Conservation (phyloP, 64 coral and sea anemone species). For the Hydrozoanthus tunicans region DNA sequence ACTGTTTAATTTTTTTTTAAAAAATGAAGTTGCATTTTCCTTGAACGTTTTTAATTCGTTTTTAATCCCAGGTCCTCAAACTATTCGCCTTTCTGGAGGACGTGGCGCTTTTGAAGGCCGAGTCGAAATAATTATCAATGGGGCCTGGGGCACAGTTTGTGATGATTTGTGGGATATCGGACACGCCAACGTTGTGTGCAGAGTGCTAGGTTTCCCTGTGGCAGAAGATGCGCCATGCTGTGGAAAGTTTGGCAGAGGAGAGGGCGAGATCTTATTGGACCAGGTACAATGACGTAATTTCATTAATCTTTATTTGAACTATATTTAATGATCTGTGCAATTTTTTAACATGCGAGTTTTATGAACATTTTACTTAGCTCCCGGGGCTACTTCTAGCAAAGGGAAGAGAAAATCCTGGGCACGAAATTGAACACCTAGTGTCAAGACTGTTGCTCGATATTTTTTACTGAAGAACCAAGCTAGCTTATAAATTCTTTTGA, state of each 20-base stretch:
- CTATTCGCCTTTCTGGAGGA: conserved; percentile 36
- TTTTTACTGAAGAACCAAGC: no score
- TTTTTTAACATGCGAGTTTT: no score
- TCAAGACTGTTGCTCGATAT: no score
- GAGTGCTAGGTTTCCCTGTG: conserved; percentile 47
- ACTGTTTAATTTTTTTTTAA: no score
- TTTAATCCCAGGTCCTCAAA: conserved; percentile 19
- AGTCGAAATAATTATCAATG: conserved; percentile 56
- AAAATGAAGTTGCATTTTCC: not conserved
- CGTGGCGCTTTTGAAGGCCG: conserved; percentile 59
- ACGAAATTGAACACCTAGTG: no score
- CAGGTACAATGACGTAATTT: conserved; percentile 4
- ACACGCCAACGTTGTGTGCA: conserved; percentile 35
- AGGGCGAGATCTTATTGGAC: conserved; percentile 38
- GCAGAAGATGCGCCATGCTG: conserved; percentile 50
- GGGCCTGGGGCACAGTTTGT: conserved; percentile 46
- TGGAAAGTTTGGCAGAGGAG: conserved; percentile 45
- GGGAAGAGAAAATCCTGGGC: no score
- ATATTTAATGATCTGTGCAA: no score
- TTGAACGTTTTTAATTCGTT: not conserved
- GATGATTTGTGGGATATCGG: conserved; percentile 50
- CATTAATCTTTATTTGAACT: no score
- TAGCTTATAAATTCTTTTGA: no score
- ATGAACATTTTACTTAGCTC: no score
- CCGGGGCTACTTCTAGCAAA: no score